phyloP scores from a whole-genome alignment of 1,140 invertebrate species.

The Hylaeus volcanicus region DNA sequence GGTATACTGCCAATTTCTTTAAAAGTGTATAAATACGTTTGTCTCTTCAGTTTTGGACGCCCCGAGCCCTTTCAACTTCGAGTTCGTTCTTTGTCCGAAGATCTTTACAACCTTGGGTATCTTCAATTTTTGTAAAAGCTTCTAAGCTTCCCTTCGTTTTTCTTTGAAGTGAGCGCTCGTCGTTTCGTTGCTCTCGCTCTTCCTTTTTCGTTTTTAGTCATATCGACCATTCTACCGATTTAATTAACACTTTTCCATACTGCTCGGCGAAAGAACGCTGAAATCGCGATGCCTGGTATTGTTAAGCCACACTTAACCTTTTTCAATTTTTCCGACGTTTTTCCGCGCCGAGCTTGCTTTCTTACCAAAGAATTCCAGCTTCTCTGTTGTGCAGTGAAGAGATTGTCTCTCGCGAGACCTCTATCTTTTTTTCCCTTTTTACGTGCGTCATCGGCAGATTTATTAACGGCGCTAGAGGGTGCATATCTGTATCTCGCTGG shows the following conservation, averaged over 20 bases:
- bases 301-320: background rate
- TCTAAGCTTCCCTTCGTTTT: background rate
- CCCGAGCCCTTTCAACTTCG: background rate
- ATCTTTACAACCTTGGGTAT: too few relatives aligned
- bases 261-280: background rate
- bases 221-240: background rate
- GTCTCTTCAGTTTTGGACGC: too few relatives aligned
- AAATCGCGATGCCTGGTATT: conserved; percentile 5
- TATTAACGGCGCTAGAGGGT: background rate
- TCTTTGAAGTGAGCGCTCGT: too few relatives aligned
- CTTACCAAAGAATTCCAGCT: background rate
- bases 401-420: background rate
- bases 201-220: background rate
- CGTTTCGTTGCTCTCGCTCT: background rate
- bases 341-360: background rate
- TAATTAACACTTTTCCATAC: conserved; percentile 9
- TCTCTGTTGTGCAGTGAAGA: background rate
- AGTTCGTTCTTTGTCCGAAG: background rate
- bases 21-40: background rate
- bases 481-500: too few relatives aligned
- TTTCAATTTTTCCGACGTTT: background rate
- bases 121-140: conserved; percentile 28
- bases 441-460: background rate
- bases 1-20: background rate
- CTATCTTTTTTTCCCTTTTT: background rate